Evolutionary conservation across 2,888 invertebrate species (phyloP).

Genomic region (Clostera curtula): DNA sequence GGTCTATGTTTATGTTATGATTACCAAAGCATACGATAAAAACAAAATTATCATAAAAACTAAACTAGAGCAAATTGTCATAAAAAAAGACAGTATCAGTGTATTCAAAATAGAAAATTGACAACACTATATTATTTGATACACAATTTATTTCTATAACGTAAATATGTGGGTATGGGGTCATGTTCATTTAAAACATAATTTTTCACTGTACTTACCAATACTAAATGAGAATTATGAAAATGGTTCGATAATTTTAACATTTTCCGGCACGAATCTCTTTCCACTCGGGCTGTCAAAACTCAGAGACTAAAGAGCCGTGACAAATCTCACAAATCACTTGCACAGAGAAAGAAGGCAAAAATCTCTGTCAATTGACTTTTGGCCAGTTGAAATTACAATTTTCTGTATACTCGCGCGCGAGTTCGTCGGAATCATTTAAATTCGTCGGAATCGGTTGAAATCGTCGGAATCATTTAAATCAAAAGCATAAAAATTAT

Average conservation of each 20-base stretch:
- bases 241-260: constrained; percentile 63
- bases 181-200: no score
- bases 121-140: no score
- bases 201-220: constrained; percentile 41
- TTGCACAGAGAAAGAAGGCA: no score
- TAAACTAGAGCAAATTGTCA: constrained; percentile 1
- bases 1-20: constrained; percentile 23
- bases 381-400: no score
- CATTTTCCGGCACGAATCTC: constrained; percentile 65
- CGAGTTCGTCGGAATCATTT: no score
- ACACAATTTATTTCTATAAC: no score
- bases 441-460: no score
- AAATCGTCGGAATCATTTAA: no score
- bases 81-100: constrained; percentile 10
- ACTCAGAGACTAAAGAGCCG: constrained; percentile 40
- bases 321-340: constrained; percentile 3
- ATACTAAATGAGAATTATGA: constrained; percentile 53
- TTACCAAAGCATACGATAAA: constrained; percentile 8
- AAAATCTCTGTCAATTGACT: no score
- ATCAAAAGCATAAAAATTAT: no score
- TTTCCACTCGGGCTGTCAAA: constrained; percentile 58
- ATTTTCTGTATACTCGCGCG: no score
- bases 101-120: constrained; percentile 17
- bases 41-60: constrained; percentile 1
- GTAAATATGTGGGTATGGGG: no score